Evolutionary conservation across 2,888 invertebrate species (phyloP).

Genomic region (Rhagonycha fulva): DNA sequence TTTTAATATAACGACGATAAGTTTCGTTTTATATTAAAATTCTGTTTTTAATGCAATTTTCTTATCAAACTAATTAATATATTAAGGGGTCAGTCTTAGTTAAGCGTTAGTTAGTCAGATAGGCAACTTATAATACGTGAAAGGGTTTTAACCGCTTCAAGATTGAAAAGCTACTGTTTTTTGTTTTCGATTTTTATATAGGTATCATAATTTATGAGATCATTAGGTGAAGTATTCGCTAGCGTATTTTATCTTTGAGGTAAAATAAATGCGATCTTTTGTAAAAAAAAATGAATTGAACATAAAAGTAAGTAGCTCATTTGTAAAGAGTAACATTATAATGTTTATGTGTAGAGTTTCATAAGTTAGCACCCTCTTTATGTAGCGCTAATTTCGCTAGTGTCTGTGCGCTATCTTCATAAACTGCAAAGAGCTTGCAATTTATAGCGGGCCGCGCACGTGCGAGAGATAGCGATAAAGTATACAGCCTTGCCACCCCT

Average conservation of each 20-base stretch:
- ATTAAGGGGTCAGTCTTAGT: not conserved
- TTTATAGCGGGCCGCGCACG: constrained; percentile 53
- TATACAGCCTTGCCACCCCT: constrained; percentile 51
- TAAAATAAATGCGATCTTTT: constrained; percentile 37
- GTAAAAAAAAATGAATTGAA: constrained; percentile 44
- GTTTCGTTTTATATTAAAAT: not conserved
- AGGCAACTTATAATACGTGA: not conserved
- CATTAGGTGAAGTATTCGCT: constrained; percentile 1
- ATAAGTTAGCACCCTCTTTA: constrained; percentile 38
- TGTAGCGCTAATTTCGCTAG: constrained; percentile 46
- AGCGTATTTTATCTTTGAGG: not conserved
- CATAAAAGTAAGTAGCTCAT: constrained; percentile 49
- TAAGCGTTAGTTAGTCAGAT: not conserved
- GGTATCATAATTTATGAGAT: not conserved
- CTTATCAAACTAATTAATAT: not conserved
- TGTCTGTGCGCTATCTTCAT: constrained; percentile 46
- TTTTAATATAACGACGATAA: not conserved
- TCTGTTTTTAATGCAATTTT: not conserved
- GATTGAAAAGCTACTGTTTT: not conserved
- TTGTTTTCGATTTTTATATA: not conserved
- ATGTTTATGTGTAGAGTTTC: constrained; percentile 45
- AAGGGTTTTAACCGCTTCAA: not conserved
- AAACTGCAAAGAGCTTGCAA: constrained; percentile 44
- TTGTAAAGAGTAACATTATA: constrained; percentile 47
- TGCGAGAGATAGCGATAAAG: constrained; percentile 55